Evolutionary conservation across 2,888 invertebrate species (phyloP).

Genomic region (Leuctra nigra): DNA sequence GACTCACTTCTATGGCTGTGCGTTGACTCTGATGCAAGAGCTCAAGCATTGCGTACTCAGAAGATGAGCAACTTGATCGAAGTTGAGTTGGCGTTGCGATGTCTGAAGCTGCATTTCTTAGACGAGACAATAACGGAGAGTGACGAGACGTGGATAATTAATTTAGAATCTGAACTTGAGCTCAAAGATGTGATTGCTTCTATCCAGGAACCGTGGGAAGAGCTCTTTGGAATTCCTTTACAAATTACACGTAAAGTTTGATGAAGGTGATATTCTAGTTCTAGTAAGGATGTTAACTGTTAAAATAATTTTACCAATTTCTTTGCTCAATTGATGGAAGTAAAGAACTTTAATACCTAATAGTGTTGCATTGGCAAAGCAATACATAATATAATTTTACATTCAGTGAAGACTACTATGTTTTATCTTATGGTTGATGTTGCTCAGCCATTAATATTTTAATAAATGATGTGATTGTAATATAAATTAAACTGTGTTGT

Average conservation of each 20-base stretch:
- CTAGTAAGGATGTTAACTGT: too few relatives aligned
- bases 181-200: slow-evolving; percentile 44
- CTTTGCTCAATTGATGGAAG: too few relatives aligned
- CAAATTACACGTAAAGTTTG: slow-evolving; percentile 34
- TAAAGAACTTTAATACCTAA: too few relatives aligned
- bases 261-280: too few relatives aligned
- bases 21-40: slow-evolving; percentile 34
- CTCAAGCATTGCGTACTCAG: slow-evolving; percentile 40
- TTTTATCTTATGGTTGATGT: too few relatives aligned
- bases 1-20: slow-evolving; percentile 45
- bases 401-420: too few relatives aligned
- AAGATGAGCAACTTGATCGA: slow-evolving; percentile 48
- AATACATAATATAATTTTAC: too few relatives aligned
- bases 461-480: too few relatives aligned
- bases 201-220: slow-evolving; percentile 47
- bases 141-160: slow-evolving; percentile 44
- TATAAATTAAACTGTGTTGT: too few relatives aligned
- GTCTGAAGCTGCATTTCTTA: slow-evolving; percentile 44
- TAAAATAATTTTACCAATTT: too few relatives aligned
- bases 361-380: too few relatives aligned
- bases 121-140: slow-evolving; percentile 44
- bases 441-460: too few relatives aligned
- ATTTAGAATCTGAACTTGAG: slow-evolving; percentile 43
- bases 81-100: slow-evolving; percentile 37
- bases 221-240: slow-evolving; percentile 48